phyloP scores from a whole-genome alignment of 2,888 invertebrate genomes.

The Stenodera caucasica region DNA sequence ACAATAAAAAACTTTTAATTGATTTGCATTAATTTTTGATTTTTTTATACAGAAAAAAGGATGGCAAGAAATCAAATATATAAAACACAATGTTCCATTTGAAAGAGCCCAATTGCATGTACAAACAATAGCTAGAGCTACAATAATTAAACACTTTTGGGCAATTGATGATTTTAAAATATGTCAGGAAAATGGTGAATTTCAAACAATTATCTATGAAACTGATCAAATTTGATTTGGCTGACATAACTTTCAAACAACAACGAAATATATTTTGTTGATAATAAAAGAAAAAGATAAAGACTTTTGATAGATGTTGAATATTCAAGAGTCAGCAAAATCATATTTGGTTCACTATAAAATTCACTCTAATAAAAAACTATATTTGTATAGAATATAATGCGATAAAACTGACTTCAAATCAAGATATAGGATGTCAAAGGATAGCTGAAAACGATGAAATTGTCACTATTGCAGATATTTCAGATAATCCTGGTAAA shows the following conservation, averaged over 20 bases:
- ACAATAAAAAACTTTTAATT: too few relatives aligned
- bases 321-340: too few relatives aligned
- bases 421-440: not conserved
- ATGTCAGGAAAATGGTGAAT: conserved; percentile 27
- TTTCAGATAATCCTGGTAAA: not conserved
- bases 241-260: too few relatives aligned
- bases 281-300: too few relatives aligned
- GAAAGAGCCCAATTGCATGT: not conserved
- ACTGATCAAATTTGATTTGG: too few relatives aligned
- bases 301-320: too few relatives aligned
- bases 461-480: not conserved
- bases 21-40: too few relatives aligned
- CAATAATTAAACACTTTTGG: conserved; percentile 28
- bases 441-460: not conserved
- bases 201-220: not conserved
- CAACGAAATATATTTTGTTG: too few relatives aligned
- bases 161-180: conserved; percentile 35
- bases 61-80: not conserved
- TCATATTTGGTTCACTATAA: too few relatives aligned
- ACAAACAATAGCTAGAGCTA: not conserved
- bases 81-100: not conserved
- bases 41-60: too few relatives aligned
- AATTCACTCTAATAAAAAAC: too few relatives aligned
- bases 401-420: not conserved
- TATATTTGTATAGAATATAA: not conserved